phyloP scores from a whole-genome alignment of 2,888 invertebrate species.

The Masnerella sp. region DNA sequence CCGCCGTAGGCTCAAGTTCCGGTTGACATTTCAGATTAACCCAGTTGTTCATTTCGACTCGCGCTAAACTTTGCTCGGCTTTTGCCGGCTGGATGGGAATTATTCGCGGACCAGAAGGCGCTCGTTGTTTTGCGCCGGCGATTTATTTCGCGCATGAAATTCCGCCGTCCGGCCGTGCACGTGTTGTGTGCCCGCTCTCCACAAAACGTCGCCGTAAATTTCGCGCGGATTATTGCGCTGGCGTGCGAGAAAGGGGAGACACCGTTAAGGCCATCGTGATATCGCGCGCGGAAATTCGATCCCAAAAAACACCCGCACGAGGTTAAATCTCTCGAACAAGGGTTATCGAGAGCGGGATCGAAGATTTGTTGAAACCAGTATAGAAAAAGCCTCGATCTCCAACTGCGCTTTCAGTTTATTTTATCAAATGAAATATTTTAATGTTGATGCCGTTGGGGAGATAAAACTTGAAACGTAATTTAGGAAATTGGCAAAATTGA shows the following conservation, averaged over 20 bases:
- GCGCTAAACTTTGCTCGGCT: constrained; percentile 59
- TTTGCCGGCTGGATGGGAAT: constrained; percentile 56
- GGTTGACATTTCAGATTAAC: constrained; percentile 71
- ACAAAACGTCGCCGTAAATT: constrained; percentile 40
- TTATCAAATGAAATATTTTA: no score
- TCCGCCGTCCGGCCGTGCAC: constrained; percentile 35
- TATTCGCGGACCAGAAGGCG: constrained; percentile 42
- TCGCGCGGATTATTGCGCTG: constrained; percentile 36
- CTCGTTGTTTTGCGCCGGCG: constrained; percentile 32
- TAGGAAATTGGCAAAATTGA: no score
- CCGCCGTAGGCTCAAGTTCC: constrained; percentile 57
- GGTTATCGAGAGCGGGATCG: not conserved
- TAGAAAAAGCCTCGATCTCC: no score
- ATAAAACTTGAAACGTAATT: no score
- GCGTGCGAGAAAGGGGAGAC: not conserved
- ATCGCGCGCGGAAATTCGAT: constrained; percentile 20
- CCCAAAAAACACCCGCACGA: constrained; percentile 8
- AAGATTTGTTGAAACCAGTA: constrained; percentile 2
- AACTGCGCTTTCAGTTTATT: no score
- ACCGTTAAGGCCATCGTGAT: constrained; percentile 31
- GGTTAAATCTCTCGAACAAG: constrained; percentile 13
- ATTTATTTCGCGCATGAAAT: constrained; percentile 48
- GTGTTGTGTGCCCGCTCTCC: constrained; percentile 27
- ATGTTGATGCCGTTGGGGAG: no score
- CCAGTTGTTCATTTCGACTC: constrained; percentile 69